These are phyloP conservation scores for Drosophila suboccidentalis DNA, from an alignment of 2,888 invertebrate species.

Conservation along the genomic window DNA sequence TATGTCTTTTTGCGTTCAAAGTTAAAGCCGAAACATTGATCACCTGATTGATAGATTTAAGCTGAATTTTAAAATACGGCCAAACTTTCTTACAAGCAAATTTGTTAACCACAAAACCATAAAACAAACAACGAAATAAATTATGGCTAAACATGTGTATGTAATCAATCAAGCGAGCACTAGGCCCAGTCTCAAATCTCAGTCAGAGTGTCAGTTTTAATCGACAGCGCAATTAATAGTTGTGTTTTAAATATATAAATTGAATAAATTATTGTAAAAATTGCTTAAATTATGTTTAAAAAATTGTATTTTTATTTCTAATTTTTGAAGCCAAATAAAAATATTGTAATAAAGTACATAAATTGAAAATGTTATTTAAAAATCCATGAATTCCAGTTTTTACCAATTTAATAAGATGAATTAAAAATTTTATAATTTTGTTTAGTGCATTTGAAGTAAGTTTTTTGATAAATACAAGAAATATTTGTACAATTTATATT, in stretches of 20 bases:
- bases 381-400: too few species aligned
- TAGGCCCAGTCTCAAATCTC: slow-evolving; percentile 17
- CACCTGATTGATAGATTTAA: not conserved
- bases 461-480: too few species aligned
- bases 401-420: too few species aligned
- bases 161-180: slow-evolving; percentile 62
- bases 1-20: slow-evolving; percentile 12
- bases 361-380: too few species aligned
- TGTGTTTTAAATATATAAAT: not conserved
- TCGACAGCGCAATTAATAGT: not conserved
- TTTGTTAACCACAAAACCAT: slow-evolving; percentile 29
- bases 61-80: not conserved
- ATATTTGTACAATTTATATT: too few species aligned
- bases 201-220: not conserved
- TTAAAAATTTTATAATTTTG: too few species aligned
- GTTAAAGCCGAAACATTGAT: slow-evolving; percentile 22
- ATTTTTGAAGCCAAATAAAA: not conserved
- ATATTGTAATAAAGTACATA: too few species aligned
- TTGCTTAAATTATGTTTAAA: too few species aligned
- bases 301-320: not conserved
- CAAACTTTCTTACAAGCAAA: slow-evolving; percentile 29
- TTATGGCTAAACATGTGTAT: slow-evolving; percentile 40
- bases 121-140: slow-evolving; percentile 48
- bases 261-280: not conserved
- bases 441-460: too few species aligned